Base-by-base conservation (phyloP, 2,113 vertebrate species). In the Asarcornis scutulata region DNA sequence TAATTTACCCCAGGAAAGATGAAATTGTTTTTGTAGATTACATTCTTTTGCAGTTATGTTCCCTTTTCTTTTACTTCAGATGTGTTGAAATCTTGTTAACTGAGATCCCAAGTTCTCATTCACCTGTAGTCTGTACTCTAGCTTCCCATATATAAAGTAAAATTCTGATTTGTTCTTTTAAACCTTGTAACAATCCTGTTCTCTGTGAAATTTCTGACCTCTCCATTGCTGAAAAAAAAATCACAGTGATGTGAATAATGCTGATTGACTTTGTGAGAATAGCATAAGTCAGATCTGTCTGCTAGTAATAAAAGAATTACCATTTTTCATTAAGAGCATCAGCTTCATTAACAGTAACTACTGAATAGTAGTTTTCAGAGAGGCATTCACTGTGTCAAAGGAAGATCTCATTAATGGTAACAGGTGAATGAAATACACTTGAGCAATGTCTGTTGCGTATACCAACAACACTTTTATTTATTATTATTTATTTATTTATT, bases 81-180 rank as follows among this genome's bases (percentile, higher is more conserved):
- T n/a, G 31, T 42, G 55, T 10, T 72, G 40, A 95, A 95, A 83
- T 78, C 53, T 29, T 93, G 86, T 96, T 93, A 96, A 89, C 58
- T 84, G 74, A 52, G 15, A 71, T 58, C 87, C 74, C 75, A 93
- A 96, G 89, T 95, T 95, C 58, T 94, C 78, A 74, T 69, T 97
- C 42, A 95, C 59, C 67, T 93, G 64, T 50, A 95, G 36, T 87
- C 50, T 72, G 62, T 40, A 79, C 25, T 93, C 32, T 83, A 89
- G 68, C 73, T 96, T 95, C 94, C 83, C 40, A 55, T 76, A 83
- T n/a, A 82, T 52, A 31, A 48, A 85, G 89, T 48, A 93, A 85
- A 84, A 91, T 14, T 68, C 29, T 67, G 1, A 53, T 73, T 56
- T 90, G 31, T 95, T 95, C 63, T 97, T 95, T 96, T 90, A 91